Base-by-base conservation (phyloP, 2,888 invertebrate species). In the Blera fallax region DNA sequence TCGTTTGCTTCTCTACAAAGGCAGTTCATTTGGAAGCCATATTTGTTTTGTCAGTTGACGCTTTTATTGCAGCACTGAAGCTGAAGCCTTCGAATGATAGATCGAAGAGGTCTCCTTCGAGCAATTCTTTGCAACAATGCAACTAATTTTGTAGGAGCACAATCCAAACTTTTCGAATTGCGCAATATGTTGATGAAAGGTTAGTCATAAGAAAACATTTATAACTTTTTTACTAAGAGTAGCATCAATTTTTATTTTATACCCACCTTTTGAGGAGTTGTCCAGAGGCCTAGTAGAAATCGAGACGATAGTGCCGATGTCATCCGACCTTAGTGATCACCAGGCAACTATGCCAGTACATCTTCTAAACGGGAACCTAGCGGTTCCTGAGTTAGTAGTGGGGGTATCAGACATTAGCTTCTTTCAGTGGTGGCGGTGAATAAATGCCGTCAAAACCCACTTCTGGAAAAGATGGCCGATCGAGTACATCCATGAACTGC, bases 21-120 rank as follows among this genome's bases (percentile, higher is more conserved):
- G 62, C 73, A 27, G 50, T 73, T 7, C 62, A 52, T 18, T n/a
- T 73, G 10, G 40, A 62, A 27, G 40, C 62, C 0, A 62, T 62
- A 0, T 37, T 11, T 32, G 54, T 2, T 14, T 11, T 54, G 6
- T 29, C 54, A 7, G n/a, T 27, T 5, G 40, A 74, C 10, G 45
- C 74, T 7, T 54, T 74, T 14, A 54, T 64, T n/a, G 64, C 62
- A 32, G 52, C 64, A 6, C 21, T 54, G 1, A 74, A 74, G 40
- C 24, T 2, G 4, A 24, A 24, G 2, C n/a, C n/a, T n/a, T n/a
- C n/a, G n/a, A n/a, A n/a, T n/a, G n/a, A n/a, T n/a, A 7, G 32
- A 29, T 8, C 2, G 52, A 4, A 14, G 72, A 60, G 72, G 72
- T 21, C 32, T 54, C 5, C 29, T 8, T 2, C 11, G 4, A 1